These are phyloP conservation scores for Argyresthia goedartella DNA, from an alignment of 2,888 invertebrate species.

Conservation along the genomic window DNA sequence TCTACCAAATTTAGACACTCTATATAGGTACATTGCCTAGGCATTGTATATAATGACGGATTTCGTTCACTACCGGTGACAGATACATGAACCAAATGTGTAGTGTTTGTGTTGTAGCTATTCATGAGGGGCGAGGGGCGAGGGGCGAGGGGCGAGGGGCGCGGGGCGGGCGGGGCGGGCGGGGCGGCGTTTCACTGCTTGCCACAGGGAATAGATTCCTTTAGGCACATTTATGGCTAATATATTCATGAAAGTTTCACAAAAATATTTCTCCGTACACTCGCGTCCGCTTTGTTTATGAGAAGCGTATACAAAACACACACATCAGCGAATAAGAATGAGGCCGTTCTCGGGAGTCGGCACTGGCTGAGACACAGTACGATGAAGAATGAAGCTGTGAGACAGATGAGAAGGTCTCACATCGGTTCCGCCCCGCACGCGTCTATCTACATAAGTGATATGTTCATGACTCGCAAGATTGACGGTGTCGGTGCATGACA, in stretches of 20 bases:
- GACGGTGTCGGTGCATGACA: too few species aligned
- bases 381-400: not conserved
- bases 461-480: too few species aligned
- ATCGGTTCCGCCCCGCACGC: too few species aligned
- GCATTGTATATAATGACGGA: too few species aligned
- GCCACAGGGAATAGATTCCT: conserved; percentile 57
- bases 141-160: too few species aligned
- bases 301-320: conserved; percentile 30
- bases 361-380: not conserved
- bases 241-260: conserved; percentile 69
- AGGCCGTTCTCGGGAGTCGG: too few species aligned
- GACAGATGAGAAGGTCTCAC: not conserved
- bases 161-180: too few species aligned
- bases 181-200: too few species aligned
- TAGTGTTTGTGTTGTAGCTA: not conserved
- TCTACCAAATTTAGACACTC: too few species aligned
- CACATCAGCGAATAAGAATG: conserved; percentile 9
- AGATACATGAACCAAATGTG: not conserved
- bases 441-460: too few species aligned
- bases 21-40: too few species aligned
- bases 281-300: conserved; percentile 35
- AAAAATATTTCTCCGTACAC: conserved; percentile 56
- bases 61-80: too few species aligned
- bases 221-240: conserved; percentile 70
- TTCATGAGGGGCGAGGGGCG: not conserved